Percentiles rank a stretch among this genome's conserved stretches.
Conservation (phyloP, 2,113 vertebrate genomes). For the Sinocyclocheilus maitianheensis region DNA sequence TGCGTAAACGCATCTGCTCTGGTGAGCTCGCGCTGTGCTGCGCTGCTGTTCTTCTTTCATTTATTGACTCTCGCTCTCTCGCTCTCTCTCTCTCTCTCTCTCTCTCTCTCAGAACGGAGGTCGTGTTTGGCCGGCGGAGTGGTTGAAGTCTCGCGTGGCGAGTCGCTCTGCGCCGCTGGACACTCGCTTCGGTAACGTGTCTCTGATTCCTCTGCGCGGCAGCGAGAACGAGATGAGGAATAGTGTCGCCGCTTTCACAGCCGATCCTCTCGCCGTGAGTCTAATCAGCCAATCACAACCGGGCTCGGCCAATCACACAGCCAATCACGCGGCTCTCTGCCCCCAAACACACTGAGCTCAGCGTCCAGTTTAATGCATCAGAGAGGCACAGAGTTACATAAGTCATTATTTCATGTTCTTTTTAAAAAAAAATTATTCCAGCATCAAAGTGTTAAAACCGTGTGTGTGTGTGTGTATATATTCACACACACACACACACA, state of each 20-base stretch:
- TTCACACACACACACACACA: too few species aligned
- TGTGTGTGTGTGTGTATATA: too few species aligned
- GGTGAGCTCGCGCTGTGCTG: too few species aligned
- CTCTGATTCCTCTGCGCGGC: conserved; percentile 91
- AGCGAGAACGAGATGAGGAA: conserved; percentile 93
- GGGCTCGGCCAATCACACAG: conserved; percentile 58
- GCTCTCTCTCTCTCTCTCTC: not conserved
- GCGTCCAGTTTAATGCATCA: too few species aligned
- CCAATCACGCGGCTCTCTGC: conserved; percentile 39
- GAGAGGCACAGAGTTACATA: too few species aligned
- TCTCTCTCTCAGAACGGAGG: conserved; percentile 72
- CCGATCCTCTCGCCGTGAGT: conserved; percentile 90
- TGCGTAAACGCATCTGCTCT: too few species aligned
- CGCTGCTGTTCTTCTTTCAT: too few species aligned
- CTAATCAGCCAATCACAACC: conserved; percentile 67
- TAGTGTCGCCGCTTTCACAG: conserved; percentile 88
- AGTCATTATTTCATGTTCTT: too few species aligned
- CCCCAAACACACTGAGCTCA: not conserved
- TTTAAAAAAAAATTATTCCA: too few species aligned
- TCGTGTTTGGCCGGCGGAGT: conserved; percentile 85
- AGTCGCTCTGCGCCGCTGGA: conserved; percentile 71
- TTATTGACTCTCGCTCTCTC: too few species aligned
- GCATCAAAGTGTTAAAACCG: too few species aligned
- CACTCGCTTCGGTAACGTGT: conserved; percentile 85
- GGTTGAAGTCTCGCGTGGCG: conserved; percentile 65